These are phyloP conservation scores for Sialis fuliginosa DNA, from an alignment of 2,888 invertebrate genomes.

Conservation along the genomic window DNA sequence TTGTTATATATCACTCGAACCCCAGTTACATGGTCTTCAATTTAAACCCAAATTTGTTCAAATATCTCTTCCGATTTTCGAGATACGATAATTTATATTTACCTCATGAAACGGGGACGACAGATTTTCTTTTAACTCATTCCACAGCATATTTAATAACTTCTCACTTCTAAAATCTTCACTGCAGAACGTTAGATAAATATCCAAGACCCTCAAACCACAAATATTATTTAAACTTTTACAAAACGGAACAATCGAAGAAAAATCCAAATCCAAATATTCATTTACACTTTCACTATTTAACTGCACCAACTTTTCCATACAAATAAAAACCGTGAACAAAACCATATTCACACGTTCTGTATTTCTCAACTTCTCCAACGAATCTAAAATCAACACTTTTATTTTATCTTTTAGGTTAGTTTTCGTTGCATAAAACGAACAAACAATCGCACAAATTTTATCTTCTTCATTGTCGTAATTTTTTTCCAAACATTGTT, in stretches of 20 bases:
- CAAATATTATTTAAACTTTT: conserved; percentile 28
- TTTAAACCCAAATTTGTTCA: no score
- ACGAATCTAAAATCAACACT: no score
- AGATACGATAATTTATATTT: conserved; percentile 11
- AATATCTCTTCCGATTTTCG: no score
- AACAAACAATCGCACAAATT: no score
- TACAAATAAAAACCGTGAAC: conserved; percentile 32
- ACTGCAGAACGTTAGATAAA: conserved; percentile 31
- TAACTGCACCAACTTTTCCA: conserved; percentile 42
- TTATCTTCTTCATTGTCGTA: no score
- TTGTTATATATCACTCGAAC: no score
- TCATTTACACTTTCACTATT: conserved; percentile 28
- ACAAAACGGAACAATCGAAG: conserved; percentile 28
- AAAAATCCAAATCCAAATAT: conserved; percentile 27
- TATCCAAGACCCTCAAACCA: conserved; percentile 33
- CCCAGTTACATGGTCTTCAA: no score
- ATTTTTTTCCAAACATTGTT: no score
- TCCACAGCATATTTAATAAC: conserved; percentile 30
- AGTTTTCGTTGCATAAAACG: no score
- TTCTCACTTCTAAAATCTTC: conserved; percentile 25
- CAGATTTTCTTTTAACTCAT: conserved; percentile 38
- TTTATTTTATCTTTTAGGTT: no score
- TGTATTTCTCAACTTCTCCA: no score
- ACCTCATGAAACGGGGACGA: conserved; percentile 51
- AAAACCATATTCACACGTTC: conserved; percentile 19